Evolutionary conservation across 2,113 vertebrate species (phyloP).

Genomic region (Sarotherodon lohbergeri): DNA sequence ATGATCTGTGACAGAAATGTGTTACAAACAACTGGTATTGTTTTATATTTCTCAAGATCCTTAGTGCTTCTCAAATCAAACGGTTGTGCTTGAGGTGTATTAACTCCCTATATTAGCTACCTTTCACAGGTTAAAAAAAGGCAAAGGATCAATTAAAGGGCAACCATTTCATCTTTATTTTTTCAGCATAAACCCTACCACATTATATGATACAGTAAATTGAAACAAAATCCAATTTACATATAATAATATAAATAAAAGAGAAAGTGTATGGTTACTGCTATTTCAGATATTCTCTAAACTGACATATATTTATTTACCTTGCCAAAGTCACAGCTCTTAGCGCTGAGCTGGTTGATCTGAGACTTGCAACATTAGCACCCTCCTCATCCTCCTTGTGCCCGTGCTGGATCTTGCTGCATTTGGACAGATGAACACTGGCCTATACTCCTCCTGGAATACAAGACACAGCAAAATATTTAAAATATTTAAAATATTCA

Average conservation of each 20-base stretch:
- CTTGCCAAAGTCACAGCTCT: accelerated
- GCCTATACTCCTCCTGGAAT: background rate
- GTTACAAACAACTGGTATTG: background rate
- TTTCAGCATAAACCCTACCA: background rate
- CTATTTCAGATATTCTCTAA: background rate
- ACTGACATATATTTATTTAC: background rate
- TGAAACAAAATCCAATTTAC: accelerated
- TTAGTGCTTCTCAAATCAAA: background rate
- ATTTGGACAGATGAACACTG: background rate
- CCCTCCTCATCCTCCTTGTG: background rate
- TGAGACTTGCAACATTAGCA: background rate
- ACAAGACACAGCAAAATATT: background rate
- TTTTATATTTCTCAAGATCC: background rate
- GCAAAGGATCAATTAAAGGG: background rate
- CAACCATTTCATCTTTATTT: conserved; percentile 4
- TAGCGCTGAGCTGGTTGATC: background rate
- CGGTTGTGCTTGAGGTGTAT: accelerated
- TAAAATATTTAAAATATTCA: background rate
- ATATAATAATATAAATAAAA: background rate
- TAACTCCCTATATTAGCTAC: background rate
- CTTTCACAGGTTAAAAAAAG: background rate
- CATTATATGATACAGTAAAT: background rate
- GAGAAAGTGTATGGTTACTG: background rate
- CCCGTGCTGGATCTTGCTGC: accelerated
- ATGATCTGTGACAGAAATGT: background rate